These are phyloP conservation scores for Gnathonemus longibarbis DNA, from an alignment of 2,113 vertebrate genomes.

Conservation along the genomic window DNA sequence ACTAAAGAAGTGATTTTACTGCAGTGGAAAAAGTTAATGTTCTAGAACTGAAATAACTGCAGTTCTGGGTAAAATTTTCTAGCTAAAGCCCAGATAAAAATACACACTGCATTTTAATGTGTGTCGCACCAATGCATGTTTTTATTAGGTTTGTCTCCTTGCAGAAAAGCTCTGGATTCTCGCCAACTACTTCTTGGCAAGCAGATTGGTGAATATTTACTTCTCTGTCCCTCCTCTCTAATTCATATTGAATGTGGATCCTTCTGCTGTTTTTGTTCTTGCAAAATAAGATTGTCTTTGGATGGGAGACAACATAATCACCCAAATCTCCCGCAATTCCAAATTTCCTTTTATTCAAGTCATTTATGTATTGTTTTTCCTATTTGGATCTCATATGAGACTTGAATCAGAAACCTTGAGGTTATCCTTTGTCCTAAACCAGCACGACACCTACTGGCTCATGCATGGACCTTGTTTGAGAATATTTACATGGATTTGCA, in stretches of 20 bases:
- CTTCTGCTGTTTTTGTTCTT: background rate
- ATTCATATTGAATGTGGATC: background rate
- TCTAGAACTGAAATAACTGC: background rate
- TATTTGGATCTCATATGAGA: background rate
- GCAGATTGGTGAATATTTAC: background rate
- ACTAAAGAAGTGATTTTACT: slow-evolving; percentile 1
- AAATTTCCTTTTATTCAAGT: background rate
- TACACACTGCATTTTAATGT: background rate
- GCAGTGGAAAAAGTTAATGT: background rate
- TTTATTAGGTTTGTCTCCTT: background rate
- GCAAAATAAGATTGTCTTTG: background rate
- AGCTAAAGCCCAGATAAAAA: background rate
- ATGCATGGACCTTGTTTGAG: background rate
- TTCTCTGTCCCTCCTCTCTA: background rate
- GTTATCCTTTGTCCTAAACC: background rate
- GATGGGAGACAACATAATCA: background rate
- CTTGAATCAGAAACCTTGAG: background rate
- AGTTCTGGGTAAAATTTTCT: background rate
- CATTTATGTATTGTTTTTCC: background rate
- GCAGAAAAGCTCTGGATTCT: background rate
- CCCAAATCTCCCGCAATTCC: background rate
- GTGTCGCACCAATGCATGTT: background rate
- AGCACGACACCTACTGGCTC: background rate
- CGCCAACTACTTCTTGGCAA: background rate
- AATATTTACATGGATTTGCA: background rate